Conservation (phyloP, 2,113 vertebrate species). For the Oenanthe melanoleuca region DNA sequence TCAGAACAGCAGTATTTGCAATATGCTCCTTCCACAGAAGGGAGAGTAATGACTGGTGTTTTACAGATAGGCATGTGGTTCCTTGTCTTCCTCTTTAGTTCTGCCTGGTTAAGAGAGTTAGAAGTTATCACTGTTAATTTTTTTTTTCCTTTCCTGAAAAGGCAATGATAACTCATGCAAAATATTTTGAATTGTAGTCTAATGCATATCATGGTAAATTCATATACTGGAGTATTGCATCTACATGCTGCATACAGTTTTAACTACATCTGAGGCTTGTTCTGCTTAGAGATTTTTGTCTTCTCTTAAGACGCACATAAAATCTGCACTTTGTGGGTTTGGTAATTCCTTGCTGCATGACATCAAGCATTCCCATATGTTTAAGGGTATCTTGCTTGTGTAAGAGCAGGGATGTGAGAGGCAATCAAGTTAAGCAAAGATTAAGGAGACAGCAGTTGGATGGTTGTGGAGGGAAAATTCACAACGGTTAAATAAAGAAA, state of each 20-base stretch:
- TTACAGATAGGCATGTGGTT: not conserved
- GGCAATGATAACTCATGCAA: not conserved
- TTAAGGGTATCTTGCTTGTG: not conserved
- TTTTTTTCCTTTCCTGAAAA: not conserved
- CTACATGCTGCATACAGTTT: not conserved
- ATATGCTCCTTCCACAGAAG: not conserved
- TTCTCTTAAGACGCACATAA: not conserved
- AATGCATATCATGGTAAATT: accelerated
- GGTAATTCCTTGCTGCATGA: not conserved
- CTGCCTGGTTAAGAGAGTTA: not conserved
- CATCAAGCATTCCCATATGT: not conserved
- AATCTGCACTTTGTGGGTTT: not conserved
- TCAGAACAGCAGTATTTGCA: not conserved
- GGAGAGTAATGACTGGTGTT: not conserved
- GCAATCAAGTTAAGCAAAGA: not conserved
- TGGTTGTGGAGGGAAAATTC: not conserved
- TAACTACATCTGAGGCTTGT: not conserved
- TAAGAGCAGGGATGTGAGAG: not conserved
- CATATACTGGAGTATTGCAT: not conserved
- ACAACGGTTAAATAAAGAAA: not conserved
- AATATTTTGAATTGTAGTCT: not conserved
- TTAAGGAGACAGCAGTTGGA: not conserved
- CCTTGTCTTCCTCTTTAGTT: not conserved
- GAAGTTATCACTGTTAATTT: not conserved
- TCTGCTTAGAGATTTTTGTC: not conserved